phyloP scores from a whole-genome alignment of 2,797 vertebrate species.

The Siniperca undulata region DNA sequence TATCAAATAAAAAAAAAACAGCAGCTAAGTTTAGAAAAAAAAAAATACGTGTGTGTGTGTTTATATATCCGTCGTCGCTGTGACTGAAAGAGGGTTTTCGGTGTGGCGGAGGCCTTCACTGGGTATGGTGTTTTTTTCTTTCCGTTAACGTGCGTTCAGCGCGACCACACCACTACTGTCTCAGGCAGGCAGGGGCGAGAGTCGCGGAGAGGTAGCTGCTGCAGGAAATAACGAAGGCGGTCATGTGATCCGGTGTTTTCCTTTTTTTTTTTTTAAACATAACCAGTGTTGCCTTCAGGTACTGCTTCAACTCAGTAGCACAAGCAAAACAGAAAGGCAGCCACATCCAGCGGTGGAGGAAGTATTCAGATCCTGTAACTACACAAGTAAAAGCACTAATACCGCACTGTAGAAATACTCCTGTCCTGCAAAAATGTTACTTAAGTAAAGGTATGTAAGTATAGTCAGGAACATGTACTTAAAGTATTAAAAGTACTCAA shows the following conservation, averaged over 20 bases:
- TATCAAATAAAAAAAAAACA: conserved; percentile 21
- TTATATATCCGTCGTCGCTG: conserved; percentile 45
- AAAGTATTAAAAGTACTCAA: no score
- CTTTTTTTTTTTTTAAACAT: background rate
- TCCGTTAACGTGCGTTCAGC: conserved; percentile 43
- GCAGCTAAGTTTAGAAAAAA: conserved; percentile 5
- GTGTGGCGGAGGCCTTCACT: conserved; percentile 54
- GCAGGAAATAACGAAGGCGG: conserved; percentile 81
- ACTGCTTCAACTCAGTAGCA: background rate
- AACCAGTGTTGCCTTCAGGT: conserved; percentile 25
- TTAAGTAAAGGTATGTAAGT: no score
- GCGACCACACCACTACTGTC: conserved; percentile 69
- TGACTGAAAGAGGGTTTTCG: conserved; percentile 26
- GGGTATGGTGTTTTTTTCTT: conserved; percentile 31
- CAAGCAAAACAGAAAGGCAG: background rate
- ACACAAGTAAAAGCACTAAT: no score
- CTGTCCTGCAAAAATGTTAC: no score
- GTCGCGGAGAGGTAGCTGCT: conserved; percentile 55
- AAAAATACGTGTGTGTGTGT: background rate
- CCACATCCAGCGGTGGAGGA: background rate
- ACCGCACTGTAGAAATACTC: no score
- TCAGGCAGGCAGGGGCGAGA: conserved; percentile 53
- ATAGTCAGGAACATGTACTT: no score
- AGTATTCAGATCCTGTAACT: background rate
- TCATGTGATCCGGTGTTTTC: conserved; percentile 73